Percentiles rank a stretch among this genome's conserved stretches.
Conservation (phyloP, 1,140 invertebrate genomes). For the Trichonephila inaurata region DNA sequence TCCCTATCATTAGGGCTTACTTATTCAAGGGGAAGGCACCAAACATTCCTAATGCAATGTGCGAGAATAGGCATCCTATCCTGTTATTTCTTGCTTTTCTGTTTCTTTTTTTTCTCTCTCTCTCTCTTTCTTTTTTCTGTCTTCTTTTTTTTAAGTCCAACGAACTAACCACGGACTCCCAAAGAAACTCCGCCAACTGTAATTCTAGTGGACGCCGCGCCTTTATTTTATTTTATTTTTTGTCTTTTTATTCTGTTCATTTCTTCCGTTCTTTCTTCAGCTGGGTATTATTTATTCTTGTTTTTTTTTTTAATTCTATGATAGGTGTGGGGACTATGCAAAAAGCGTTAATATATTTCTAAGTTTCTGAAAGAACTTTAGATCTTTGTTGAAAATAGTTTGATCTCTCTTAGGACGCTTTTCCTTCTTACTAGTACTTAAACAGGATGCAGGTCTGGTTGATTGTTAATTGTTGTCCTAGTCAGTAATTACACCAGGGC, state of each 20-base stretch:
- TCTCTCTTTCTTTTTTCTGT: constrained; percentile 33
- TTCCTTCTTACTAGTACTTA: too few relatives aligned
- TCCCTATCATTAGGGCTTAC: constrained; percentile 76
- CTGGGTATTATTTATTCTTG: constrained; percentile 14
- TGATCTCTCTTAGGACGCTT: background rate
- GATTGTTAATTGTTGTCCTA: too few relatives aligned
- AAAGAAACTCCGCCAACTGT: constrained; percentile 71
- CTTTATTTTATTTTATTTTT: constrained; percentile 36
- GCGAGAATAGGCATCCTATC: constrained; percentile 75
- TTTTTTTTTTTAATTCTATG: constrained; percentile 50
- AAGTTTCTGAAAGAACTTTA: background rate
- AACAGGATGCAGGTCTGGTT: too few relatives aligned
- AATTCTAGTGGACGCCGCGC: constrained; percentile 70
- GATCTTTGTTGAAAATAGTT: constrained; percentile 7
- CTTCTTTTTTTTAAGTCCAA: constrained; percentile 64
- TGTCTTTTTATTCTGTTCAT: constrained; percentile 48
- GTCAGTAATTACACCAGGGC: too few relatives aligned
- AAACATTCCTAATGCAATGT: constrained; percentile 76
- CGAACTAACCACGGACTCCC: constrained; percentile 66
- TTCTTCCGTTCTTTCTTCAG: constrained; percentile 49
- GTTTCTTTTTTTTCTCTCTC: constrained; percentile 54
- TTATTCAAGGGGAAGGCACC: constrained; percentile 76
- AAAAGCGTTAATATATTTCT: constrained; percentile 56
- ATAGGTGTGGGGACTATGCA: constrained; percentile 50
- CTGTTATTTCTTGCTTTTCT: constrained; percentile 70